phyloP scores from a whole-genome alignment of 2,888 invertebrate genomes.

The Baccha elongata region DNA sequence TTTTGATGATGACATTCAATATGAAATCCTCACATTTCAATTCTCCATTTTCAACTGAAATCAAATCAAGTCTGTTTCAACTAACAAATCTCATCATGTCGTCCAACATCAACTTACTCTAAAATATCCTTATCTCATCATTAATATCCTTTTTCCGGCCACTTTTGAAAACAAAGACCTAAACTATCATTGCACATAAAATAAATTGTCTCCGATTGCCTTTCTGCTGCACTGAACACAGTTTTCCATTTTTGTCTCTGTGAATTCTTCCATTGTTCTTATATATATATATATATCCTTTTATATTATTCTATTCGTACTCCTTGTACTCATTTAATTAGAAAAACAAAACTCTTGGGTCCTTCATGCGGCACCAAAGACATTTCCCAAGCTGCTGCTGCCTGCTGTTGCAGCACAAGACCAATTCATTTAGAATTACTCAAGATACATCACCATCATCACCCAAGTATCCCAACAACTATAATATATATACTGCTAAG shows the following conservation, averaged over 20 bases:
- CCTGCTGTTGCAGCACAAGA: conserved; percentile 5
- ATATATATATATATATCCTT: neutral
- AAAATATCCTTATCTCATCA: conserved; percentile 61
- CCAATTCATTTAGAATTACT: conserved; percentile 68
- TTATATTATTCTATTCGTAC: neutral
- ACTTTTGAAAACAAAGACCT: conserved; percentile 33
- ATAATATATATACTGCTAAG: conserved; percentile 16
- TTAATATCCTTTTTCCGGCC: conserved; percentile 59
- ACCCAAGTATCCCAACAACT: conserved; percentile 12
- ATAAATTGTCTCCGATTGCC: conserved; percentile 62
- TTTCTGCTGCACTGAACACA: conserved; percentile 36
- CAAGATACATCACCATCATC: conserved; percentile 54
- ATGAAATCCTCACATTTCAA: neutral
- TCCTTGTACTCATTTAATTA: conserved; percentile 58
- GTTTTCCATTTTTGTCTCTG: conserved; percentile 43
- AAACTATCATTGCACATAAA: conserved; percentile 18
- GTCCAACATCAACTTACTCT: conserved; percentile 26
- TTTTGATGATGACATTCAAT: no score
- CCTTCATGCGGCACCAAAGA: conserved; percentile 31
- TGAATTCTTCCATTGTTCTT: conserved; percentile 42
- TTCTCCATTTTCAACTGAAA: neutral
- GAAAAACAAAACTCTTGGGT: conserved; percentile 45
- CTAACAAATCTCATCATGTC: conserved; percentile 17
- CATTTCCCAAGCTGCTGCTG: conserved; percentile 45
- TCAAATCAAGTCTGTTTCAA: conserved; percentile 3